Percentiles rank a stretch among this genome's conserved stretches.
phyloP scores from a whole-genome alignment of 2,113 vertebrate species.

The Poicephalus gulielmi region DNA sequence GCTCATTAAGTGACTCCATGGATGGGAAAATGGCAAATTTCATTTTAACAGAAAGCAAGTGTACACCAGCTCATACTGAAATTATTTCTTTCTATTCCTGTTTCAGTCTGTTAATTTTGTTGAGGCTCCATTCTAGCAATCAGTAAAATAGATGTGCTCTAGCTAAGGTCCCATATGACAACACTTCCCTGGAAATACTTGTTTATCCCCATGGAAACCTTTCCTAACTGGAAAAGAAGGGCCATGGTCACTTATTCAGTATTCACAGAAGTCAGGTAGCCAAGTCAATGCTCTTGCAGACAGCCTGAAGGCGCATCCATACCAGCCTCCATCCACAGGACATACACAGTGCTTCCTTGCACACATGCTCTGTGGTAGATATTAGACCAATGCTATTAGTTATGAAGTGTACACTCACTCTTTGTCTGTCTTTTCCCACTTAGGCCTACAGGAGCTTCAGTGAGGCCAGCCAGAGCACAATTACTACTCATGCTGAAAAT shows the following conservation, averaged over 20 bases:
- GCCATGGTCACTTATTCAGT: neutral
- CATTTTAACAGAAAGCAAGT: neutral
- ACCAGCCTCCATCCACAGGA: neutral
- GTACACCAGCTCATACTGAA: neutral
- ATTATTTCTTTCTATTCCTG: neutral
- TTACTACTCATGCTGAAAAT: neutral
- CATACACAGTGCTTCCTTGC: neutral
- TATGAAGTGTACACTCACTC: fast-evolving
- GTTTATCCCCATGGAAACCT: neutral
- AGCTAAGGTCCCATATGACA: neutral
- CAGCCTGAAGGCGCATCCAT: neutral
- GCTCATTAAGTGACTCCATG: neutral
- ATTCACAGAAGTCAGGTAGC: neutral
- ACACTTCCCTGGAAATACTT: neutral
- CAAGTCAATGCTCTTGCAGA: neutral
- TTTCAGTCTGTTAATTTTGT: neutral
- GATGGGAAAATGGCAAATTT: neutral
- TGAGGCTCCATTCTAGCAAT: neutral
- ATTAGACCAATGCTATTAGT: fast-evolving
- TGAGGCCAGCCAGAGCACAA: neutral
- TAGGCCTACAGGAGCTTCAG: neutral
- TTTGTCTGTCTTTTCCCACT: neutral
- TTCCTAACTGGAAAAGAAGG: neutral
- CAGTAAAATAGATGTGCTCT: neutral
- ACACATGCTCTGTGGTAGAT: fast-evolving